Base-by-base conservation (phyloP, 2,113 vertebrate species). In the Callocephalon fimbriatum region DNA sequence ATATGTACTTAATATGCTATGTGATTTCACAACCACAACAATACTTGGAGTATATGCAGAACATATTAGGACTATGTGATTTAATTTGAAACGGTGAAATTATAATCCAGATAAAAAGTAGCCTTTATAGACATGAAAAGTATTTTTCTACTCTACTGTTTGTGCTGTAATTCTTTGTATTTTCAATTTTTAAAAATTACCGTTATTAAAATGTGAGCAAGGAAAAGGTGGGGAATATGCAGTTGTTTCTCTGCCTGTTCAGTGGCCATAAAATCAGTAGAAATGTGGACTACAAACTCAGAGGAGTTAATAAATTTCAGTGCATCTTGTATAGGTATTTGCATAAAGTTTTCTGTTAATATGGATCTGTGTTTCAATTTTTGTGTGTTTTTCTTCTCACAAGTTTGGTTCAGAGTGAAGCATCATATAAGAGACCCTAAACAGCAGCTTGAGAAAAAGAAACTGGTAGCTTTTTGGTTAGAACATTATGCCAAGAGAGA, bases 361-460 rank as follows among this genome's bases (percentile, higher is more conserved):
- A 73, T 50, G 31, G 15, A 51, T 83, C 10, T 32, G 6, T 88
- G 15, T 72, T 86, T 67, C 66, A 73, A 37, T 50, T 90, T 73
- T 44, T 65, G 22, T 72, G 6, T 23, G 25, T 86, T 17, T 86
- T 70, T 84, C 44, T 83, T 86, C 40, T 68, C 35, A 19, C 56
- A 96, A 99, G 99, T 99, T 93, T 99, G 99, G 99, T 99, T 99
- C 96, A 99, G 95, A 96, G 99, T 99, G 68, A 99, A 99, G 93
- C 98, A 99, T 53, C 99, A 99, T 53, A 27, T 97, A 17, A 99
- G 98, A 97, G 99, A 99, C 96, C 66, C 98, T 67, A 99, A 99
- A 98, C 98, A 98, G 2, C 93, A 97, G 20, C 20, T 98, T 88
- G 99, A 99, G 70, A 99, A 99, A 98, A 99, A 99, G 98, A 99